Evolutionary conservation across 2,797 vertebrate genomes (phyloP).

Genomic region (Brotula barbata): DNA sequence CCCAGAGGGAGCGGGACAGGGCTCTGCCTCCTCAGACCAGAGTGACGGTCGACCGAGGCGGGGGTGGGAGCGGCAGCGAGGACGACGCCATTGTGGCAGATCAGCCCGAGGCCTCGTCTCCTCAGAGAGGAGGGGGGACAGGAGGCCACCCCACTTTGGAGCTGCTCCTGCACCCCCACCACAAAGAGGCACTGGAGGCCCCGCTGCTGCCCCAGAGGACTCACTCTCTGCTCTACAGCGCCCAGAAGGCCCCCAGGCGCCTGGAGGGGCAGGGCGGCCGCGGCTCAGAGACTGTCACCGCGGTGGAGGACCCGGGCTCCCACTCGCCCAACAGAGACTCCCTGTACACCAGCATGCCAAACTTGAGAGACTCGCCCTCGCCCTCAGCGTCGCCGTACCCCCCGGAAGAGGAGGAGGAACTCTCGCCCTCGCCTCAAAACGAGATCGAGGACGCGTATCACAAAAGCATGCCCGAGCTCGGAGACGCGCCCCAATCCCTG

Average conservation of each 20-base stretch:
- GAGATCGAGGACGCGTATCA: constrained; percentile 92
- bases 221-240: constrained; percentile 97
- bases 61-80: constrained; percentile 86
- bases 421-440: constrained; percentile 86
- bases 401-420: constrained; percentile 82
- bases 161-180: constrained; percentile 85
- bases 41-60: constrained; percentile 61
- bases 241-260: constrained; percentile 80
- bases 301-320: constrained; percentile 81
- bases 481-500: constrained; percentile 87
- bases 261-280: constrained; percentile 82
- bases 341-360: constrained; percentile 98
- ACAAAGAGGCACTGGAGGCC: constrained; percentile 90
- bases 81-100: constrained; percentile 88
- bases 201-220: constrained; percentile 97
- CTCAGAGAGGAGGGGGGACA: constrained; percentile 77
- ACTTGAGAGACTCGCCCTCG: constrained; percentile 93
- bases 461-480: constrained; percentile 97
- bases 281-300: constrained; percentile 83
- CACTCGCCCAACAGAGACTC: constrained; percentile 93
- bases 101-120: constrained; percentile 85
- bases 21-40: constrained; percentile 63
- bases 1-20: constrained; percentile 57
- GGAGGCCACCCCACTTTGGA: constrained; percentile 85
- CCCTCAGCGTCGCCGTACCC: constrained; percentile 85